Evolutionary conservation across 2,888 invertebrate species (phyloP).

Genomic region (Orchesella flavescens): DNA sequence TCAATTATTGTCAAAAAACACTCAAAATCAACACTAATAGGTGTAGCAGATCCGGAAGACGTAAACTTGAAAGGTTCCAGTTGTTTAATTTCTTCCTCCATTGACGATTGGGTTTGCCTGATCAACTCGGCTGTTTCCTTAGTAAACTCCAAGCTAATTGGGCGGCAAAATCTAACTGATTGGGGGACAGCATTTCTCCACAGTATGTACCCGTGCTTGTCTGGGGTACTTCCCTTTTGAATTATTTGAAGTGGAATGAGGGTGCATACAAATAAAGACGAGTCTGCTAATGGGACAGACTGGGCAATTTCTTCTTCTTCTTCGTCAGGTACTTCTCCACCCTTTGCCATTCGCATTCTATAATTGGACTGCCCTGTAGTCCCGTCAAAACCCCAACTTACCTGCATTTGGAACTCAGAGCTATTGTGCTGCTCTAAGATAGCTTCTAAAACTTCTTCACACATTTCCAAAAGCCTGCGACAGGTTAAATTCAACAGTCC

Average conservation of each 20-base stretch:
- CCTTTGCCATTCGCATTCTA: not conserved
- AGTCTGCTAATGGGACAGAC: constrained; percentile 18
- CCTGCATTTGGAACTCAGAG: not conserved
- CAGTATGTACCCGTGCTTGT: no score
- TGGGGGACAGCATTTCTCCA: constrained; percentile 47
- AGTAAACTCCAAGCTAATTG: constrained; percentile 27
- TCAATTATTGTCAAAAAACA: constrained; percentile 28
- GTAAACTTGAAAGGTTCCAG: not conserved
- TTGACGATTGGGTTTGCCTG: not conserved
- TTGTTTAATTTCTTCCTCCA: constrained; percentile 14
- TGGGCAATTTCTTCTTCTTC: no score
- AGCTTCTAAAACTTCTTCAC: not conserved
- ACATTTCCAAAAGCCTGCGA: constrained; percentile 17
- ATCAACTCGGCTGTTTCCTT: constrained; percentile 41
- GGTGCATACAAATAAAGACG: constrained; percentile 31
- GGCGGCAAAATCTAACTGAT: no score
- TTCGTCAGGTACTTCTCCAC: no score
- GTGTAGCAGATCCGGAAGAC: not conserved
- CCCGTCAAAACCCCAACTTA: constrained; percentile 57
- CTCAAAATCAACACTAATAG: not conserved
- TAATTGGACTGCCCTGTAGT: constrained; percentile 42
- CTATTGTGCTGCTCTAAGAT: not conserved
- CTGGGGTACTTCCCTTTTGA: not conserved
- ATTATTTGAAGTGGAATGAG: constrained; percentile 41
- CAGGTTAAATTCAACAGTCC: constrained; percentile 26